These are phyloP conservation scores for Diloba caeruleocephala DNA, from an alignment of 2,888 invertebrate genomes.

Conservation along the genomic window DNA sequence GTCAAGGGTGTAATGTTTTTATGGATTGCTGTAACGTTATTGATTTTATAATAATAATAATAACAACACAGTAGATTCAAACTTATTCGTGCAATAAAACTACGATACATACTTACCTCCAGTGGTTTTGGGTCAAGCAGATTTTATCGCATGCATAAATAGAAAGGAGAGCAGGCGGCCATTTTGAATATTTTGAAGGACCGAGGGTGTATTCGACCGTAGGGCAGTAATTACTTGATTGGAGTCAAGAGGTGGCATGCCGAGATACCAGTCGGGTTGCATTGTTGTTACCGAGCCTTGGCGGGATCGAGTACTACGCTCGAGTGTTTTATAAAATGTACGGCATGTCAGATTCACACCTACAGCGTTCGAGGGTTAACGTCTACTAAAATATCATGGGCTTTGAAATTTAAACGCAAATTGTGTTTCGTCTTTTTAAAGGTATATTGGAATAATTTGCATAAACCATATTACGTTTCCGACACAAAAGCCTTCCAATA, in stretches of 20 bases:
- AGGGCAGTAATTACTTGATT: conserved; percentile 89
- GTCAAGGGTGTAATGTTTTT: conserved; percentile 88
- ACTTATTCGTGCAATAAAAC: conserved; percentile 27
- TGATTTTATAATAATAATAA: conserved; percentile 68
- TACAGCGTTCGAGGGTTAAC: conserved; percentile 83
- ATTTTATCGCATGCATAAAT: conserved; percentile 80
- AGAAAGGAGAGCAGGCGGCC: conserved; percentile 73
- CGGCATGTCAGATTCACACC: conserved; percentile 80
- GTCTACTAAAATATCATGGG: conserved; percentile 50
- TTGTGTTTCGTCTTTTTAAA: conserved; percentile 14
- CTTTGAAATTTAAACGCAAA: conserved; percentile 23
- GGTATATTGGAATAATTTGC: conserved; percentile 45
- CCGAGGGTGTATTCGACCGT: conserved; percentile 83
- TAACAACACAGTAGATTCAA: conserved; percentile 17
- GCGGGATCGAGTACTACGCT: conserved; percentile 64
- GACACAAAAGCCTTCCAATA: conserved; percentile 52
- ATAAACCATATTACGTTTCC: conserved; percentile 44
- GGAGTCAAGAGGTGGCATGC: conserved; percentile 87
- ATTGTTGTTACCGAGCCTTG: conserved; percentile 75
- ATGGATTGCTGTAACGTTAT: conserved; percentile 69
- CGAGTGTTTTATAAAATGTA: conserved; percentile 77
- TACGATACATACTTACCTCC: conserved; percentile 4
- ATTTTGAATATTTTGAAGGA: conserved; percentile 85
- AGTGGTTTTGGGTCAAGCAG: conserved; percentile 47
- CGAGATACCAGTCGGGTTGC: conserved; percentile 79